phyloP scores from a whole-genome alignment of 2,113 vertebrate species.

The Sterrhoptilus dennistouni region DNA sequence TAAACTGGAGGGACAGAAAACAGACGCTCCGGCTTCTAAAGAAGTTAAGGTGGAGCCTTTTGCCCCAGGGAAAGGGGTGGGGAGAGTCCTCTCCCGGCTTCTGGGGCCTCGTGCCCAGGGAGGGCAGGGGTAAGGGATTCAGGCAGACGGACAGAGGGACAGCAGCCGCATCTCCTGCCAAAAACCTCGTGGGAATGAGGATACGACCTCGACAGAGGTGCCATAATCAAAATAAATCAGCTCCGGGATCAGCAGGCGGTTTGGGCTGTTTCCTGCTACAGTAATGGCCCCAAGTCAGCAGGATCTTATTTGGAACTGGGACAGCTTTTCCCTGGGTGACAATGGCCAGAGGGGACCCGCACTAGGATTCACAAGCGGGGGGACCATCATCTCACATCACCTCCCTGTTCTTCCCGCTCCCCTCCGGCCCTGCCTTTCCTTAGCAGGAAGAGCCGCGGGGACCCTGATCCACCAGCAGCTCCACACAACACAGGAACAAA shows the following conservation, averaged over 20 bases:
- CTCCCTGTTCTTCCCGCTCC: not conserved
- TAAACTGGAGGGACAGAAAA: not conserved
- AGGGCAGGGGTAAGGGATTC: not conserved
- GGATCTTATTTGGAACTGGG: not conserved
- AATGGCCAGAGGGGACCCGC: not conserved
- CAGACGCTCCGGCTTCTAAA: not conserved
- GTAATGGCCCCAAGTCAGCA: not conserved
- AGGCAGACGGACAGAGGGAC: not conserved
- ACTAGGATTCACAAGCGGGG: accelerated
- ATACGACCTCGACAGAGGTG: not conserved
- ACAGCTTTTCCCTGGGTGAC: not conserved
- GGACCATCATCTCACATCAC: not conserved
- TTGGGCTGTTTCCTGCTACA: not conserved
- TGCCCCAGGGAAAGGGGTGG: not conserved
- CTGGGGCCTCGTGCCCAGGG: not conserved
- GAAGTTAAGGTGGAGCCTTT: not conserved
- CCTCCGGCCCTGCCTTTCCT: not conserved
- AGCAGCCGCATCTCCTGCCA: not conserved
- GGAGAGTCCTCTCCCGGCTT: not conserved
- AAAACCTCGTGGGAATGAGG: not conserved
- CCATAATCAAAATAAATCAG: not conserved
- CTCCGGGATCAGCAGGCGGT: not conserved
- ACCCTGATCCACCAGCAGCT: not conserved
- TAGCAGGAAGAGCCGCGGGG: not conserved
- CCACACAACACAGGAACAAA: not conserved